phyloP scores from a whole-genome alignment of 2,888 invertebrate species.

The Aphelenchoides bicaudatus region DNA sequence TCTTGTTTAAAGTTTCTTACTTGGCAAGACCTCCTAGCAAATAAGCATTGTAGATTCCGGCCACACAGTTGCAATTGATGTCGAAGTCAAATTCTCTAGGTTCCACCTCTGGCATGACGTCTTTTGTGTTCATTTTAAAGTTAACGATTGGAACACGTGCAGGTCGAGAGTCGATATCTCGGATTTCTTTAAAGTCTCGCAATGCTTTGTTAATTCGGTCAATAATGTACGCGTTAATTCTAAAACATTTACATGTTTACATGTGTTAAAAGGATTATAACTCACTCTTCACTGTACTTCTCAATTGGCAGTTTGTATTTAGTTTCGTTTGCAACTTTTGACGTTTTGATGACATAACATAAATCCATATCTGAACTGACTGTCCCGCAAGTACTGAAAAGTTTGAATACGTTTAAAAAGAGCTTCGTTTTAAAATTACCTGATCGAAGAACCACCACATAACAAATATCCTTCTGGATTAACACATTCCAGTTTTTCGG shows the following conservation, averaged over 20 bases:
- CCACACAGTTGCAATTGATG: constrained; percentile 56
- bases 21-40: constrained; percentile 16
- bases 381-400: constrained; percentile 30
- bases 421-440: too few relatives aligned
- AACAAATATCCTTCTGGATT: constrained; percentile 21
- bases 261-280: neutral
- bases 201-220: neutral
- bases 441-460: constrained; percentile 33
- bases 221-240: neutral
- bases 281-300: constrained; percentile 13
- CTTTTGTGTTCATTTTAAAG: constrained; percentile 28
- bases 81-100: constrained; percentile 44
- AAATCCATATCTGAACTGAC: constrained; percentile 26
- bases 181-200: neutral
- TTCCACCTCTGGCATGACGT: constrained; percentile 25
- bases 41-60: constrained; percentile 54
- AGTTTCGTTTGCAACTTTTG: constrained; percentile 20
- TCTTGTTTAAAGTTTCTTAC: neutral
- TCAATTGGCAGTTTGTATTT: constrained; percentile 13
- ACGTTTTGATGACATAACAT: constrained; percentile 25
- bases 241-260: neutral
- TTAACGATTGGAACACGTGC: constrained; percentile 50
- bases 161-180: neutral
- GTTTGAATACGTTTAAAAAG: too few relatives aligned
- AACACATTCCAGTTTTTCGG: constrained; percentile 9